Conservation (phyloP, 2,113 vertebrate species). For the Lipophrys pholis region DNA sequence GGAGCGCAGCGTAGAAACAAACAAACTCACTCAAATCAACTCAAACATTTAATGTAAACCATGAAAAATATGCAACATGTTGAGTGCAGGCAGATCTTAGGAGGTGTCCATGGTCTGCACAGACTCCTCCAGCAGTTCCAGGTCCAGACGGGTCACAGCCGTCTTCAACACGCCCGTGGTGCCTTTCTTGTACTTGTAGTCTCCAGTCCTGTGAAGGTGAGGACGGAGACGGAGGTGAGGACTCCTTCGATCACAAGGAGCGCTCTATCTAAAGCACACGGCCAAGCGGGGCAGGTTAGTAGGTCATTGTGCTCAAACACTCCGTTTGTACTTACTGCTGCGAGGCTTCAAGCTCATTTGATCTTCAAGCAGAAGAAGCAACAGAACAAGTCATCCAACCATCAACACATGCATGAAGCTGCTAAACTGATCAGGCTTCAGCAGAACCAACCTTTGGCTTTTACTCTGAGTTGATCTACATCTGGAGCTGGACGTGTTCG, state of each 20-base stretch:
- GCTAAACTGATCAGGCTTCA: too few species aligned
- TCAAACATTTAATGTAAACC: conserved; percentile 76
- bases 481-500: too few species aligned
- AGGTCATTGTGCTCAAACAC: conserved; percentile 10
- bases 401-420: background rate
- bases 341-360: conserved; percentile 39
- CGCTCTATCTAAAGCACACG: too few species aligned
- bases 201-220: conserved; percentile 71
- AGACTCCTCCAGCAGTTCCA: conserved; percentile 87
- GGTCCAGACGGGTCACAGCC: conserved; percentile 71
- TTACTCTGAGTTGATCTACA: too few species aligned
- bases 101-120: conserved; percentile 91
- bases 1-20: too few species aligned
- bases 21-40: background rate
- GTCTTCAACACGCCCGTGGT: conserved; percentile 86
- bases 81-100: conserved; percentile 52
- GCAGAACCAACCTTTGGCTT: too few species aligned
- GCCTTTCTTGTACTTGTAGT: conserved; percentile 85
- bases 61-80: conserved; percentile 46
- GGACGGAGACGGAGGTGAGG: background rate
- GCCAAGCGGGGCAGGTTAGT: conserved; percentile 26
- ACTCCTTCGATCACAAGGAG: background rate
- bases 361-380: conserved; percentile 71
- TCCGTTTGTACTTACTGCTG: conserved; percentile 65
- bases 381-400: conserved; percentile 32